Conservation (phyloP, 2,113 vertebrate species). For the Hydropotes inermis region DNA sequence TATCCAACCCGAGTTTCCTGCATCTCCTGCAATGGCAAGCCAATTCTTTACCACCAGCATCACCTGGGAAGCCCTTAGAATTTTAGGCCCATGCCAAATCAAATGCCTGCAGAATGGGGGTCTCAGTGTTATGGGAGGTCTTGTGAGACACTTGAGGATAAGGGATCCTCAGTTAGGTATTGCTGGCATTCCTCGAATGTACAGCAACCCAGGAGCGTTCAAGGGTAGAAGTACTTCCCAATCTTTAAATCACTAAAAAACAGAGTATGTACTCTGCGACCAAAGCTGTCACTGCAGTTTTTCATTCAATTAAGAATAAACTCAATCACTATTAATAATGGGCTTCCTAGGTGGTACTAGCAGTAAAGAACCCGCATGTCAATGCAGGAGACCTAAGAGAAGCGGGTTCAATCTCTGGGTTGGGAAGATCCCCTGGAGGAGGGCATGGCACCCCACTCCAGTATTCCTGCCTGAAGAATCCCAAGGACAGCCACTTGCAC, state of each 20-base stretch:
- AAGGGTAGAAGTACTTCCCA: not conserved
- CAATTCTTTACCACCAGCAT: not conserved
- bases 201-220: not conserved
- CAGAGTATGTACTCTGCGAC: not conserved
- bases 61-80: not conserved
- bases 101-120: not conserved
- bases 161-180: not conserved
- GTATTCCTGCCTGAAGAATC: not conserved
- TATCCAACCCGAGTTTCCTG: not conserved
- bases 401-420: not conserved
- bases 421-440: not conserved
- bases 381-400: not conserved
- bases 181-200: not conserved
- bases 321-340: not conserved
- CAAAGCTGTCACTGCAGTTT: not conserved
- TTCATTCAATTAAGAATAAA: constrained; percentile 33
- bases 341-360: not conserved
- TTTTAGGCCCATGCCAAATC: constrained; percentile 19
- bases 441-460: not conserved
- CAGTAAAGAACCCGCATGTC: not conserved
- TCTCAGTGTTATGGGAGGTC: constrained; percentile 3
- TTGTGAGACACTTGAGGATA: not conserved
- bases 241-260: not conserved
- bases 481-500: not conserved
- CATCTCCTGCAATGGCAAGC: not conserved